Evolutionary conservation across 2,888 invertebrate genomes (phyloP).

Genomic region (Calephelis perditalis): DNA sequence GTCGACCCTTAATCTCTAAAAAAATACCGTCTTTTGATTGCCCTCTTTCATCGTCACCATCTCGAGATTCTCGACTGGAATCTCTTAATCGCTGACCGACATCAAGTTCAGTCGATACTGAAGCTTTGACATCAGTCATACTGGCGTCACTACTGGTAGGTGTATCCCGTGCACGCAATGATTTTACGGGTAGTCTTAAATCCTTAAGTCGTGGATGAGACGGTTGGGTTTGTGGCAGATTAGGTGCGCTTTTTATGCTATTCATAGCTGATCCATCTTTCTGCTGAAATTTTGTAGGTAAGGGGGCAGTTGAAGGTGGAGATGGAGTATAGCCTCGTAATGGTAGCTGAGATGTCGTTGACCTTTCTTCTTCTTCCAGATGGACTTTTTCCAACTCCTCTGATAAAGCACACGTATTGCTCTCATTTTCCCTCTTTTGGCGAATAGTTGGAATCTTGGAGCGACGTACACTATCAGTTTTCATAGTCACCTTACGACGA

Average conservation of each 20-base stretch:
- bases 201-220: constrained; percentile 85
- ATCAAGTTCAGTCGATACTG: constrained; percentile 62
- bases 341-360: constrained; percentile 80
- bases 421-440: constrained; percentile 68
- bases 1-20: constrained; percentile 85
- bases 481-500: constrained; percentile 76
- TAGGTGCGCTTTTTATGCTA: constrained; percentile 89
- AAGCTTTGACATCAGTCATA: constrained; percentile 80
- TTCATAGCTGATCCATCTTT: constrained; percentile 85
- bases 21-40: constrained; percentile 83
- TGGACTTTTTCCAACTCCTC: constrained; percentile 81
- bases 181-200: constrained; percentile 84
- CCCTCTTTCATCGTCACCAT: constrained; percentile 84
- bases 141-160: constrained; percentile 81
- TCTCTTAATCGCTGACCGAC: constrained; percentile 71
- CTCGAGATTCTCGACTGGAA: constrained; percentile 75
- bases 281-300: constrained; percentile 88
- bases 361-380: constrained; percentile 76
- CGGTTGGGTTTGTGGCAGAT: constrained; percentile 83
- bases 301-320: constrained; percentile 90
- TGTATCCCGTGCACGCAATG: constrained; percentile 79
- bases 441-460: constrained; percentile 80
- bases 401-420: constrained; percentile 56
- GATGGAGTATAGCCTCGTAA: constrained; percentile 87
- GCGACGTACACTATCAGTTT: constrained; percentile 74